Percentiles rank a stretch among this genome's conserved stretches.
These are phyloP conservation scores for Ophion ventricosus DNA, from an alignment of 2,888 invertebrate genomes.

Conservation along the genomic window DNA sequence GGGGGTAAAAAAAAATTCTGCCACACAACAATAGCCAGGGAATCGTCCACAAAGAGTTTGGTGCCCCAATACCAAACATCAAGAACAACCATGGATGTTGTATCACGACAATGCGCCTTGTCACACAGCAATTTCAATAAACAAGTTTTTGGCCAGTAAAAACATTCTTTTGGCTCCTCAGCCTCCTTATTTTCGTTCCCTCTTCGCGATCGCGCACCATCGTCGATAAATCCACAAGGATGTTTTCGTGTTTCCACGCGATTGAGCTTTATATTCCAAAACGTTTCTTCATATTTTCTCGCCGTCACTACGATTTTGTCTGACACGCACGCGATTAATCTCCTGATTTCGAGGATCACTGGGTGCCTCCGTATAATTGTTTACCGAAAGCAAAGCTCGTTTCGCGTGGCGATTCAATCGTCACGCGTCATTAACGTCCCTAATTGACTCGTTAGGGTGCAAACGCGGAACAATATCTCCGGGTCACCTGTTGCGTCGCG, in stretches of 20 bases:
- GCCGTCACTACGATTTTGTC: not conserved
- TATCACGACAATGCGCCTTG: too few relatives aligned
- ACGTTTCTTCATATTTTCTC: not conserved
- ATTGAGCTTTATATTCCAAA: not conserved
- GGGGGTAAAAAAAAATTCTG: too few relatives aligned
- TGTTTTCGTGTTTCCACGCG: not conserved
- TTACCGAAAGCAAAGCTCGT: slow-evolving; percentile 45
- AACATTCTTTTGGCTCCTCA: too few relatives aligned
- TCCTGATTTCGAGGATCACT: not conserved
- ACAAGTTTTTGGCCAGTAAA: too few relatives aligned
- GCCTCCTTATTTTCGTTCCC: not conserved
- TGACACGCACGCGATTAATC: not conserved
- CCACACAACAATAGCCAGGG: too few relatives aligned
- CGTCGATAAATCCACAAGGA: not conserved
- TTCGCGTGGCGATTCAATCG: slow-evolving; percentile 38
- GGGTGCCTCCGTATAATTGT: slow-evolving; percentile 37
- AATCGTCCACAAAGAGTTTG: too few relatives aligned
- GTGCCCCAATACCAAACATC: too few relatives aligned
- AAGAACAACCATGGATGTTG: too few relatives aligned
- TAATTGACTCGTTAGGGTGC: slow-evolving; percentile 35
- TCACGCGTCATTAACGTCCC: slow-evolving; percentile 47
- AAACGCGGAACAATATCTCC: not conserved
- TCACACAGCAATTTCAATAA: too few relatives aligned
- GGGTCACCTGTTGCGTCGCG: slow-evolving; percentile 48
- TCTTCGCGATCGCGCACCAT: not conserved